A percentile compares a stretch with the other conserved stretches of the same genome.
These are phyloP conservation scores for Himantopus leucocephalus DNA, from an alignment of 2,113 vertebrate species.

Conservation along the genomic window DNA sequence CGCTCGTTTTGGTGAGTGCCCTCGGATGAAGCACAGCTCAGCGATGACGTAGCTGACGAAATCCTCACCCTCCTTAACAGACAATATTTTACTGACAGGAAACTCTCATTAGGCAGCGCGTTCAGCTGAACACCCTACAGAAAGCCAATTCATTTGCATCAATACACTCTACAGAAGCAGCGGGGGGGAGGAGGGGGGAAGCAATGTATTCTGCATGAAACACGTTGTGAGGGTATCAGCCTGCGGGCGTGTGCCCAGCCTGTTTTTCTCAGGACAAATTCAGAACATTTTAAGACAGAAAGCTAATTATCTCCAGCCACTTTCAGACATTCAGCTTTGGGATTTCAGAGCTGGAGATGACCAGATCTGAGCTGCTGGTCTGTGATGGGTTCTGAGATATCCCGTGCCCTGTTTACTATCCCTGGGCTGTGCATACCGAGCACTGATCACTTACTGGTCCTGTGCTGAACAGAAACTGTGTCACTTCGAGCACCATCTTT, in stretches of 20 bases:
- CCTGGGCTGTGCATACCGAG: rapidly evolving
- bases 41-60: neutral
- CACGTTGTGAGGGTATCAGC: neutral
- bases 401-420: neutral
- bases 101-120: neutral
- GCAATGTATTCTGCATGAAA: neutral
- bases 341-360: neutral
- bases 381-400: neutral
- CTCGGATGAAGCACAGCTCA: neutral
- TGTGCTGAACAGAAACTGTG: slow-evolving; percentile 84
- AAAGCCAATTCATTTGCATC: neutral
- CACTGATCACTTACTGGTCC: slow-evolving; percentile 81
- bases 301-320: neutral
- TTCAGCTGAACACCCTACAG: neutral
- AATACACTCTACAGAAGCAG: neutral
- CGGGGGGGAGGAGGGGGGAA: neutral
- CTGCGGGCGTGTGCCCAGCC: neutral
- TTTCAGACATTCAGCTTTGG: neutral
- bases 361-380: neutral
- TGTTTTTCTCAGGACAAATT: neutral
- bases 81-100: neutral
- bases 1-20: neutral
- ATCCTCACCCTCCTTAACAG: neutral
- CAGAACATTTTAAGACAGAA: neutral
- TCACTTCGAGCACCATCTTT: slow-evolving; percentile 88